Base-by-base conservation (phyloP, 30 jellyfish, hydroid and myxozoan genomes). In the Chrysaora quinquecirrha region DNA sequence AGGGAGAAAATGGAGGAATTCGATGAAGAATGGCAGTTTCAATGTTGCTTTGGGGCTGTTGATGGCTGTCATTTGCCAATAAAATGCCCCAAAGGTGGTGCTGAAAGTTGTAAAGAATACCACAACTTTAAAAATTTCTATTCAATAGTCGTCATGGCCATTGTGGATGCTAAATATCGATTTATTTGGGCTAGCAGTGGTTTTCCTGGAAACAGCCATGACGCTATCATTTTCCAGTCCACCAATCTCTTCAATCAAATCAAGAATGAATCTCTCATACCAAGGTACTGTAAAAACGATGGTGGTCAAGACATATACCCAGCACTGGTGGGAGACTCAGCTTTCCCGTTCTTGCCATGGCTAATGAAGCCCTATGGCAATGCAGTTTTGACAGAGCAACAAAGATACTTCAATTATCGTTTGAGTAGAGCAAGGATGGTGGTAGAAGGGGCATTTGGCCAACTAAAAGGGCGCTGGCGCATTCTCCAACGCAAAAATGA, bases 361-460 rank as follows among this genome's bases (percentile, higher is more conserved):
- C 35, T 80, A 21, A 64, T 80, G 84, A 80, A 80, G 76, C 84
- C 90, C 34, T 80, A 64, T 43, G 52, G 84, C 38, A 80, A 66
- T 80, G 83, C 90, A 22, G 66, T 64, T 27, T 76, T 80, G 32
- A 66, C 84, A 24, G 50, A 43, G 64, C 60, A 65, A 68, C 90
- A 80, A 48, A 35, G 75, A 30, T 66, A 80, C 48, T 80, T 80
- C 61, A 80, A 80, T 30, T 80, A 80, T 49, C 73, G 90, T 2
- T 49, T 85, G 61, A 71, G 89, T 64, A 38, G 95, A 52, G 81
- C 89, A 21, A 32, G 89, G 76, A 84, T 84, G 95, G 95, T 84
- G 2, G 76, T 61, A 25, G 89, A 84, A 38, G 95, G 90, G 48
- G 87, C 84, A 14, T 80, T 80, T 48, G 92, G 92, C 38, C 77